Evolutionary conservation across 2,888 invertebrate species (phyloP).

Genomic region (Synergus laeviventris): DNA sequence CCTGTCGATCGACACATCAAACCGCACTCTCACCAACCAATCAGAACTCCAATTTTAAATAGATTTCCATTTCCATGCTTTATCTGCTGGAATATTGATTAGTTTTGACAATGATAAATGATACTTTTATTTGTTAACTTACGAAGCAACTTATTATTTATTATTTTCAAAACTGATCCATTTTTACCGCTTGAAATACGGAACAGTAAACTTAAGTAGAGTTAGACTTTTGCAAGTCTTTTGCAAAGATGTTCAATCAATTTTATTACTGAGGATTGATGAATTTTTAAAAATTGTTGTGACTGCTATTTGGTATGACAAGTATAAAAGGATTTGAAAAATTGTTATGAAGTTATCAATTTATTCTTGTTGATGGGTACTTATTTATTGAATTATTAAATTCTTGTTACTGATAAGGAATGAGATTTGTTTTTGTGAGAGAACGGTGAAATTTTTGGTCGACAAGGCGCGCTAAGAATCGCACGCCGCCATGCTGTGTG

Average conservation of each 20-base stretch:
- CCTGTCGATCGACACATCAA: conserved; percentile 37
- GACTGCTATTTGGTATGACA: conserved; percentile 21
- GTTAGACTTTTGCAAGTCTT: background rate
- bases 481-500: conserved; percentile 67
- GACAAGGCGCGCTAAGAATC: conserved; percentile 57
- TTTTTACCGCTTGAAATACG: background rate
- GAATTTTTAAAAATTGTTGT: conserved; percentile 16
- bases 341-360: conserved; percentile 19
- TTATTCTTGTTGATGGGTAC: conserved; percentile 6
- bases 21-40: conserved; percentile 33
- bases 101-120: background rate
- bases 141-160: background rate
- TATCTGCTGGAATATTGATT: conserved; percentile 42
- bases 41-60: conserved; percentile 45
- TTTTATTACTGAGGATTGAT: conserved; percentile 15
- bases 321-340: conserved; percentile 31
- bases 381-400: background rate
- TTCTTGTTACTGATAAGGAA: conserved; percentile 11
- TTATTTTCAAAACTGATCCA: background rate
- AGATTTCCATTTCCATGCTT: background rate
- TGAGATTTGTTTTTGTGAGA: conserved; percentile 5
- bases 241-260: background rate
- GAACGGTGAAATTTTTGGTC: conserved; percentile 42
- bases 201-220: background rate
- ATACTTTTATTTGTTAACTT: background rate